These are phyloP conservation scores for Carollia perspicillata DNA, from an alignment of 2,113 vertebrate genomes.

Conservation along the genomic window DNA sequence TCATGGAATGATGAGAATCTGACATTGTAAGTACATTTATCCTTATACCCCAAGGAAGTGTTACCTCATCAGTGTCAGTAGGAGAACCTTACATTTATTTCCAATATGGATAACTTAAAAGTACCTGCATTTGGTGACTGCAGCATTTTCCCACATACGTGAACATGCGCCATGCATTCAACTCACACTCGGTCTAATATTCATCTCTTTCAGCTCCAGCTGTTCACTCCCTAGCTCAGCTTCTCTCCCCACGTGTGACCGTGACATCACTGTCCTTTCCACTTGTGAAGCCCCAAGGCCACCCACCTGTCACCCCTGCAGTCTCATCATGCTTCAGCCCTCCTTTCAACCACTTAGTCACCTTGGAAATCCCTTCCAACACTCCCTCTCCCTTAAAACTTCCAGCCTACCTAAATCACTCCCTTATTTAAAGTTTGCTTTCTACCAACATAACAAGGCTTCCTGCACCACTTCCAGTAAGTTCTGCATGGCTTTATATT, in stretches of 20 bases:
- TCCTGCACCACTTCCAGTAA: not conserved
- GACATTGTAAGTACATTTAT: not conserved
- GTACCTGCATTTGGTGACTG: not conserved
- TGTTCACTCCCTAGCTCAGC: too few species aligned
- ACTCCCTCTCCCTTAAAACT: not conserved
- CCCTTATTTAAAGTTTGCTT: not conserved
- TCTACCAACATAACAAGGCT: not conserved
- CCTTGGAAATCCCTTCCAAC: not conserved
- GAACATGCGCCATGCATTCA: not conserved
- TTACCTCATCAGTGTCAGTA: not conserved
- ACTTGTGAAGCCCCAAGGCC: not conserved
- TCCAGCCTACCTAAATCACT: not conserved
- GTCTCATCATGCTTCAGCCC: accelerated
- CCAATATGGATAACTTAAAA: not conserved
- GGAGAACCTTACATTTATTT: not conserved
- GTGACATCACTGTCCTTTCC: not conserved
- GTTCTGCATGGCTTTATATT: not conserved
- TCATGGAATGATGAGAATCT: not conserved
- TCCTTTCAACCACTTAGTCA: not conserved
- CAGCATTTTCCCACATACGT: not conserved
- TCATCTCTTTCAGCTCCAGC: not conserved
- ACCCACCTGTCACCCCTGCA: not conserved
- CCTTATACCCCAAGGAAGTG: not conserved
- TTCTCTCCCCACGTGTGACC: not conserved
- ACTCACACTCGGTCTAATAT: not conserved